Evolutionary conservation across 35 echinoderm and acorn worm genomes (phyloP), one percentile per base, ranked within the genome.

Genomic region (Ophioderma brevispina): DNA sequence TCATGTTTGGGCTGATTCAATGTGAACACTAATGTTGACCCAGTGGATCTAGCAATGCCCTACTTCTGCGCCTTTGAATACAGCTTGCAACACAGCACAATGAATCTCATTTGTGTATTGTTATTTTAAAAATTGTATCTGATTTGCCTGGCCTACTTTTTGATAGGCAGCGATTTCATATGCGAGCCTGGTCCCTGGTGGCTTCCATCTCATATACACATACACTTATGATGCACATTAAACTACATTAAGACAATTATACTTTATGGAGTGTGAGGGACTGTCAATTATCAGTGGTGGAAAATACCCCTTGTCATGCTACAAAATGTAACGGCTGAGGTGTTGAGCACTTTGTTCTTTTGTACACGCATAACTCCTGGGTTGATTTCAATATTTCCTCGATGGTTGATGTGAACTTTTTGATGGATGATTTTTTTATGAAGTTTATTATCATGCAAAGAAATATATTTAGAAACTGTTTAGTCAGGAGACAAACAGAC

Each of bases 51-150:
- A 15, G 6, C 6, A 3, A 4, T 15, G 59, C 28, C 59, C 59
- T 70, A 70, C 59, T 70, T 70, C 59, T 70, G 4, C 28, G 28
- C 28, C 23, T 70, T 70, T 18, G 15, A 70, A 25, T 18, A 6
- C 10, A 30, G 17, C 28, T 70, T 70, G 2, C 59, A 13, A 70
- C n/a, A 70, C 4, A 70, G 10, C 59, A 70, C 59, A 70, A 70
- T 70, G 59, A 70, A 70, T 70, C 59, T 70, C 59, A 70, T 70
- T 70, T 70, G 59, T 70, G 59, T 70, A 70, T 70, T 70, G 59
- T 70, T 70, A 70, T 70, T 25, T 70, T 70, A 70, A 70, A 70
- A 70, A 70, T 70, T 70, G 59, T 70, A 70, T 70, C 59, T 30
- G 59, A 70, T 70, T 25, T 30, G 59, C 59, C 59, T 30, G 59